A percentile compares a stretch with the other conserved stretches of the same genome.
These are phyloP conservation scores for Pediacus dermestoides DNA, from an alignment of 2,888 invertebrate species.

Conservation along the genomic window DNA sequence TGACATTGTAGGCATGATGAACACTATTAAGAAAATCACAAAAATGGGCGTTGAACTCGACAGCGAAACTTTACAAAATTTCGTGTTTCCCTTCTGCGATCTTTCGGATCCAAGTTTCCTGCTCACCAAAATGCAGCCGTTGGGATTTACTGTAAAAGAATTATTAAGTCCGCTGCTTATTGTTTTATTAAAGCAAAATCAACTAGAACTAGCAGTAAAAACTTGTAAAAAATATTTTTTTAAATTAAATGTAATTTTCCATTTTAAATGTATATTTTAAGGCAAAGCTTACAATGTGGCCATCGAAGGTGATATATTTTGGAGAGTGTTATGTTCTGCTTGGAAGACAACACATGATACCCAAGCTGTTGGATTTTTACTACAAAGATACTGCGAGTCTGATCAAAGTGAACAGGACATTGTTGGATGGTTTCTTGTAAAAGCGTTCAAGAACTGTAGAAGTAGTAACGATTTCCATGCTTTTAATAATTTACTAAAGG, in stretches of 20 bases:
- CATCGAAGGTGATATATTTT: conserved; percentile 52
- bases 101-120: conserved; percentile 47
- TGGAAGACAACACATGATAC: conserved; percentile 53
- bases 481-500: conserved; percentile 50
- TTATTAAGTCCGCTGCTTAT: conserved; percentile 53
- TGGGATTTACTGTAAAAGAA: conserved; percentile 46
- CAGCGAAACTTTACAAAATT: conserved; percentile 55
- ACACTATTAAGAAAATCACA: conserved; percentile 54
- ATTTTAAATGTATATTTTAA: conserved; percentile 13
- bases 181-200: conserved; percentile 43
- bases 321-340: conserved; percentile 51
- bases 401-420: conserved; percentile 54
- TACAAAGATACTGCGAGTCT: conserved; percentile 52
- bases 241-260: conserved; percentile 1
- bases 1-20: conserved; percentile 58
- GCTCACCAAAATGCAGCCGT: conserved; percentile 53
- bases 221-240: conserved; percentile 48
- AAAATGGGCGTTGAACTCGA: conserved; percentile 56
- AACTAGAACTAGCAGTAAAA: conserved; percentile 47
- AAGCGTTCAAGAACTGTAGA: conserved; percentile 51
- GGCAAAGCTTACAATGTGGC: conserved; percentile 47
- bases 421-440: conserved; percentile 56
- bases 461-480: conserved; percentile 48
- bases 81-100: conserved; percentile 56
- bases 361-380: conserved; percentile 49